phyloP scores from a whole-genome alignment of 2,113 vertebrate genomes.

The Callocephalon fimbriatum region DNA sequence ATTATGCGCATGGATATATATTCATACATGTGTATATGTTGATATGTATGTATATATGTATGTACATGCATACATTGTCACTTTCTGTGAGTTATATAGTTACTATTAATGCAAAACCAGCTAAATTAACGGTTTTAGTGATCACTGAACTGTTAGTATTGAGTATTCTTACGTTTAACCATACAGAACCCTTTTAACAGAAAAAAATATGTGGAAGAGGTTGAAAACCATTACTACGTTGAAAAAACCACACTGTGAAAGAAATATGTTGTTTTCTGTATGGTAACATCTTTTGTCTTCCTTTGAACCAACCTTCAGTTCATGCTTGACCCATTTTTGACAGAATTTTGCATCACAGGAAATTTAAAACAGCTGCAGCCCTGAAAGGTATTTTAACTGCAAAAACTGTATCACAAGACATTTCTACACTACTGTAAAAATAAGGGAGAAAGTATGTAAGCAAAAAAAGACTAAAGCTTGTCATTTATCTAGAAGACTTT shows the following conservation, averaged over 20 bases:
- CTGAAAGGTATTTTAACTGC: constrained; percentile 40
- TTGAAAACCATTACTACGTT: background rate
- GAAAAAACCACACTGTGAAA: constrained; percentile 18
- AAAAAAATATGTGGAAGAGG: background rate
- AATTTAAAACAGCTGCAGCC: constrained; percentile 14
- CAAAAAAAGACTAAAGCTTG: background rate
- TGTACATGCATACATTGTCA: rapidly evolving
- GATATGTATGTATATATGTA: background rate
- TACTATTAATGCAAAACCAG: background rate
- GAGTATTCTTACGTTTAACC: background rate
- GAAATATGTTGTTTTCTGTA: constrained; percentile 30
- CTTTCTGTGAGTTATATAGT: background rate
- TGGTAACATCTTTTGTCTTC: constrained; percentile 32
- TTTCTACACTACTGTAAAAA: background rate
- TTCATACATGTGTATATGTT: background rate
- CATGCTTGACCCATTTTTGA: constrained; percentile 71
- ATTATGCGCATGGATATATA: background rate
- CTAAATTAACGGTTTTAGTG: background rate
- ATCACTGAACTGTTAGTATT: background rate
- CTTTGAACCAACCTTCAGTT: constrained; percentile 32
- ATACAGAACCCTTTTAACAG: background rate
- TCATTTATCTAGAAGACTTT: background rate
- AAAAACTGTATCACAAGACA: background rate
- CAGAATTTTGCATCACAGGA: constrained; percentile 37
- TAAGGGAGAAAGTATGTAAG: background rate